Evolutionary conservation across 2,113 vertebrate genomes (phyloP).

Genomic region (Colius striatus): DNA sequence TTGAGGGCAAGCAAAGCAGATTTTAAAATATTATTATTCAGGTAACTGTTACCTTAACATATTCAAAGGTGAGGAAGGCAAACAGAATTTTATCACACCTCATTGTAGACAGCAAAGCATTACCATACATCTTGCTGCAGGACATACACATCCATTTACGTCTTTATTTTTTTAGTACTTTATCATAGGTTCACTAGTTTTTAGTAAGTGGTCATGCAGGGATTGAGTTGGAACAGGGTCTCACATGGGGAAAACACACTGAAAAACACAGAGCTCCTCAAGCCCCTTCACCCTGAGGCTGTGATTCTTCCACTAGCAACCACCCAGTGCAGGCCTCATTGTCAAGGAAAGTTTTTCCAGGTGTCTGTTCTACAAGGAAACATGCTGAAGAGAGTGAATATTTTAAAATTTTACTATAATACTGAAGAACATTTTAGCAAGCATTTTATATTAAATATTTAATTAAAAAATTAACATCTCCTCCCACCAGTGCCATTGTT

Average conservation of each 20-base stretch:
- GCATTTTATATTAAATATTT: background rate
- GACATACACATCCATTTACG: background rate
- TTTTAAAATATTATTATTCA: background rate
- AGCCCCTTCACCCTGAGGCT: background rate
- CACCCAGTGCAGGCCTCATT: background rate
- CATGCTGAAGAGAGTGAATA: background rate
- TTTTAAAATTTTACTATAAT: background rate
- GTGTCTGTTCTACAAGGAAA: background rate
- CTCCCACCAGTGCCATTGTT: background rate
- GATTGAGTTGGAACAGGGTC: background rate
- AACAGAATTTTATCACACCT: background rate
- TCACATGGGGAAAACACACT: background rate
- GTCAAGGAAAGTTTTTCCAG: background rate
- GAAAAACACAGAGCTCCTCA: background rate
- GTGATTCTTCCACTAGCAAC: accelerated
- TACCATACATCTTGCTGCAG: accelerated
- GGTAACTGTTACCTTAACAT: background rate
- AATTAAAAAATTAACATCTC: background rate
- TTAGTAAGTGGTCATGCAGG: background rate
- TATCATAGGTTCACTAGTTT: background rate
- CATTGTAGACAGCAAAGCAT: accelerated
- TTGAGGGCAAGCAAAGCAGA: background rate
- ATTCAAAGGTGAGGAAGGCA: background rate
- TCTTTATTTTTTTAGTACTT: background rate
- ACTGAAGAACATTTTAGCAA: background rate